These are phyloP conservation scores for Helarctos malayanus DNA, from an alignment of 2,797 vertebrate genomes.

Conservation along the genomic window DNA sequence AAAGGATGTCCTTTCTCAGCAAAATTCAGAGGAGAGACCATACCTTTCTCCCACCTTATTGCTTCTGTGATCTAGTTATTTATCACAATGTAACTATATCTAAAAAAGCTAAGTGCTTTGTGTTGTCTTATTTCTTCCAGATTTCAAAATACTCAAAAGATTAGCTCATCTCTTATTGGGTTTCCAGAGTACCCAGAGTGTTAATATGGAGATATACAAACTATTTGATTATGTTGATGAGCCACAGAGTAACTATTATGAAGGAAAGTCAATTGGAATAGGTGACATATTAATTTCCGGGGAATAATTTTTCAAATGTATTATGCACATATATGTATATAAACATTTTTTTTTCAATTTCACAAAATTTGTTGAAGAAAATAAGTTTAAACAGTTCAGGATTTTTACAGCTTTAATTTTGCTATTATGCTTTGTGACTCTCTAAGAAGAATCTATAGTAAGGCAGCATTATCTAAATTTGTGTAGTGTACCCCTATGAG, in stretches of 20 bases:
- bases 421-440: background rate
- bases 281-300: background rate
- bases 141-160: conserved; percentile 3
- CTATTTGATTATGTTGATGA: background rate
- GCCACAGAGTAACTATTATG: background rate
- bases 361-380: background rate
- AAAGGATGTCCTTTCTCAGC: background rate
- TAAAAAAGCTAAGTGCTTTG: background rate
- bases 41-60: background rate
- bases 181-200: background rate
- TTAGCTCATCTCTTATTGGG: background rate
- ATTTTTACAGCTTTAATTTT: background rate
- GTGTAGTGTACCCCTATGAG: background rate
- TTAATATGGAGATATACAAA: background rate
- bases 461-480: background rate
- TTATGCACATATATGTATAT: background rate
- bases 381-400: background rate
- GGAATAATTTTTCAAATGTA: conserved; percentile 11
- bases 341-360: background rate
- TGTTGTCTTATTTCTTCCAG: background rate
- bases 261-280: background rate
- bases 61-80: background rate
- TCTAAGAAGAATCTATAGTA: background rate
- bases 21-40: background rate
- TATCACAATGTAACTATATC: background rate